Evolutionary conservation across 2,797 vertebrate genomes (phyloP).

Genomic region (Sebastolobus altivelis): DNA sequence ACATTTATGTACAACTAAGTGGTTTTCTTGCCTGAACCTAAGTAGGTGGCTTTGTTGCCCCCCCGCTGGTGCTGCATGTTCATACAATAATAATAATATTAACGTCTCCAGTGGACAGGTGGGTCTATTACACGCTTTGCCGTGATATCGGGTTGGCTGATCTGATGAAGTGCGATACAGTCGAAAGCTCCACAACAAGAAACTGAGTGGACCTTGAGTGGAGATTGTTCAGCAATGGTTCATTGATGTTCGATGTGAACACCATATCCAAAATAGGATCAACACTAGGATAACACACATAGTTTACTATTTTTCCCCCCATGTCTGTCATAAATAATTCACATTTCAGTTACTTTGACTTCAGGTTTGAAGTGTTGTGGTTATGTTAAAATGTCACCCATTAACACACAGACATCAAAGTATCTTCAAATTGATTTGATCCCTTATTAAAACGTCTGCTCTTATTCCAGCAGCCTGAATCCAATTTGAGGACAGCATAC

Average conservation of each 20-base stretch:
- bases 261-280: background rate
- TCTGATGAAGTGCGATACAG: background rate
- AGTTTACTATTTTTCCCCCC: background rate
- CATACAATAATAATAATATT: no score
- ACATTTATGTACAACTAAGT: no score
- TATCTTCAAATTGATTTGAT: background rate
- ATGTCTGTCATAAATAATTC: background rate
- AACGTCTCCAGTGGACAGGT: no score
- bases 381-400: background rate
- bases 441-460: constrained; percentile 1
- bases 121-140: no score
- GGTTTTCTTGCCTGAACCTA: no score
- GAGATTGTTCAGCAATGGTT: background rate
- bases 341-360: background rate
- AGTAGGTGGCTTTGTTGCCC: no score
- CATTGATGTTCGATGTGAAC: background rate
- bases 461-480: constrained; percentile 30
- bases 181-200: background rate
- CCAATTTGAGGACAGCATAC: constrained; percentile 38
- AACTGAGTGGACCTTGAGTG: background rate
- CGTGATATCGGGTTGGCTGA: no score
- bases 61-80: no score
- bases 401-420: background rate
- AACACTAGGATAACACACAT: background rate
- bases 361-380: background rate